These are phyloP conservation scores for Coreoperca whiteheadi DNA, from an alignment of 2,113 vertebrate species.

Conservation along the genomic window DNA sequence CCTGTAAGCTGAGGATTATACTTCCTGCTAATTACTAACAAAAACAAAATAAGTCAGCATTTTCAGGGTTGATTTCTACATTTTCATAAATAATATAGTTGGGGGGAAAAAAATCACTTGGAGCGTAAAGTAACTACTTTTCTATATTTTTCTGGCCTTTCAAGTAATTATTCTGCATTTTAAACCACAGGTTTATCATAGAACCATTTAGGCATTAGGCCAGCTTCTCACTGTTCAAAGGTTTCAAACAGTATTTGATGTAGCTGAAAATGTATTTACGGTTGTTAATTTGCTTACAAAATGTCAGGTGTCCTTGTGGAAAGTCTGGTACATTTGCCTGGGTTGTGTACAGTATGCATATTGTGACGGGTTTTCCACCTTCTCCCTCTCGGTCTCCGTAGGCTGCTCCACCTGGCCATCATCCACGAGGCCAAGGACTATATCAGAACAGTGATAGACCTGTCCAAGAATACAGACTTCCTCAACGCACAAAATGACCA, in stretches of 20 bases:
- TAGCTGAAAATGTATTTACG: not conserved
- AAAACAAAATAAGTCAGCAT: no score
- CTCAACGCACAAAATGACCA: constrained; percentile 94
- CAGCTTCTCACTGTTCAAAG: not conserved
- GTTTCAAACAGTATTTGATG: not conserved
- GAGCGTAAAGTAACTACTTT: not conserved
- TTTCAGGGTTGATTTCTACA: not conserved
- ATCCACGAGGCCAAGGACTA: constrained; percentile 93
- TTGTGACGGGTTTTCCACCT: not conserved
- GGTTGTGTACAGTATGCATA: not conserved
- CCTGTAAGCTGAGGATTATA: not conserved
- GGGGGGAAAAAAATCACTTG: not conserved
- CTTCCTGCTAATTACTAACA: no score
- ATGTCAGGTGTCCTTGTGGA: not conserved
- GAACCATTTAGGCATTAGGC: not conserved
- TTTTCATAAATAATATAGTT: not conserved
- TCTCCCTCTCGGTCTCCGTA: constrained; percentile 64
- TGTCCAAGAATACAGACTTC: constrained; percentile 86
- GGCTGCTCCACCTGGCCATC: constrained; percentile 94
- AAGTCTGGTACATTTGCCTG: not conserved
- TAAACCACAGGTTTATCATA: not conserved
- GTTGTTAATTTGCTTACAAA: no score
- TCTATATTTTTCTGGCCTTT: not conserved
- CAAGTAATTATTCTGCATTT: not conserved
- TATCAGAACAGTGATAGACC: constrained; percentile 87